These are phyloP conservation scores for Drosophila colorata DNA, from an alignment of 2,888 invertebrate genomes.

Conservation along the genomic window DNA sequence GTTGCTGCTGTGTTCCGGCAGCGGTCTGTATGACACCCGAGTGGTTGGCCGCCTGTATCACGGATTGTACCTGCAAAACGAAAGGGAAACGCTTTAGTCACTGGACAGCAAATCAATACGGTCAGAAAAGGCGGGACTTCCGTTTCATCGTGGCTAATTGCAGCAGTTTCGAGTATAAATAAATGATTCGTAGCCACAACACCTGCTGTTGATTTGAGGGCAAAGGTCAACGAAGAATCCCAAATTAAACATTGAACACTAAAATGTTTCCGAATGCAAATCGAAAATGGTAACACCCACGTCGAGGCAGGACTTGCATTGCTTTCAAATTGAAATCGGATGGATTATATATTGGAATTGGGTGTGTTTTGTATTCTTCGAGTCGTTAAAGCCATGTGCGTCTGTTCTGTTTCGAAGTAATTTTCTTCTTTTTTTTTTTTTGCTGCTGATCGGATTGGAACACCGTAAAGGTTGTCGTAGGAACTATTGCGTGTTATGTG, in stretches of 20 bases:
- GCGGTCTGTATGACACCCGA: slow-evolving; percentile 98
- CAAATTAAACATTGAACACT: not conserved
- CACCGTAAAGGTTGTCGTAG: too few relatives aligned
- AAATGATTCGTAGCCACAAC: slow-evolving; percentile 4
- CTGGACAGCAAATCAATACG: too few relatives aligned
- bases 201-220: slow-evolving; percentile 1
- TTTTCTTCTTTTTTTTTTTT: too few relatives aligned
- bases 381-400: too few relatives aligned
- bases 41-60: slow-evolving; percentile 97
- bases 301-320: too few relatives aligned
- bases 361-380: too few relatives aligned
- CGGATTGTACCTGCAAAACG: slow-evolving; percentile 93
- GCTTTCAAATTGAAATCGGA: too few relatives aligned
- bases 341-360: too few relatives aligned
- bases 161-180: not conserved
- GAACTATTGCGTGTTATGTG: too few relatives aligned
- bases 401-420: too few relatives aligned
- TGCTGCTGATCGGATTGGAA: too few relatives aligned
- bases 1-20: slow-evolving; percentile 88
- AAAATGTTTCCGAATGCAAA: not conserved
- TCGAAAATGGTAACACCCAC: not conserved
- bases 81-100: not conserved
- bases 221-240: not conserved
- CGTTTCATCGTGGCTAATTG: not conserved
- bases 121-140: too few relatives aligned